Conservation (phyloP, 2,888 invertebrate genomes). For the Stenodera caucasica region DNA sequence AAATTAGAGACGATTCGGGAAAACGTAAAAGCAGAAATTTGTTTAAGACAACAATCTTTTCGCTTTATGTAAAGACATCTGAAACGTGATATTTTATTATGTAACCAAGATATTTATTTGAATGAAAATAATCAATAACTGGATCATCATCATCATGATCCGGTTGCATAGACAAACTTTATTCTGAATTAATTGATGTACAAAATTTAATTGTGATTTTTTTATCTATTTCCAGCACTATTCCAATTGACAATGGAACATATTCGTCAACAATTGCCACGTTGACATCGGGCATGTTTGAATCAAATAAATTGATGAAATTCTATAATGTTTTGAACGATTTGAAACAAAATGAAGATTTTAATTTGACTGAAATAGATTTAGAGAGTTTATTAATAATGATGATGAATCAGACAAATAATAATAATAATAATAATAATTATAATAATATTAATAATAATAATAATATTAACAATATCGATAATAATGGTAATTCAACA, state of each 20-base stretch:
- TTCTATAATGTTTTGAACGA: not conserved
- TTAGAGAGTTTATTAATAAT: not conserved
- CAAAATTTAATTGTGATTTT: too few species aligned
- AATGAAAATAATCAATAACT: too few species aligned
- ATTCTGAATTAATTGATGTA: too few species aligned
- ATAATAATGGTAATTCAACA: not conserved
- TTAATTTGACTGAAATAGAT: not conserved
- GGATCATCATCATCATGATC: too few species aligned
- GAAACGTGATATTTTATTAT: too few species aligned
- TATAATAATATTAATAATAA: not conserved
- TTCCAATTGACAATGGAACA: not conserved
- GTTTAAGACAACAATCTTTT: too few species aligned
- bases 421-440: not conserved
- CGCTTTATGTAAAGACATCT: too few species aligned
- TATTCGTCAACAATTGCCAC: not conserved
- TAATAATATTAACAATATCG: not conserved
- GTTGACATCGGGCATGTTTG: not conserved
- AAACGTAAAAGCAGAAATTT: too few species aligned
- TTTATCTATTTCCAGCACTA: not conserved
- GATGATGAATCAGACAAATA: conserved; percentile 1
- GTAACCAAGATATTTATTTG: too few species aligned
- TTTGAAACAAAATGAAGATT: not conserved
- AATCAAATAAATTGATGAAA: not conserved
- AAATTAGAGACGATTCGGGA: too few species aligned
- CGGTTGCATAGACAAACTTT: too few species aligned